Base-by-base conservation (phyloP, 2,888 invertebrate species). In the Ctena decussata region DNA sequence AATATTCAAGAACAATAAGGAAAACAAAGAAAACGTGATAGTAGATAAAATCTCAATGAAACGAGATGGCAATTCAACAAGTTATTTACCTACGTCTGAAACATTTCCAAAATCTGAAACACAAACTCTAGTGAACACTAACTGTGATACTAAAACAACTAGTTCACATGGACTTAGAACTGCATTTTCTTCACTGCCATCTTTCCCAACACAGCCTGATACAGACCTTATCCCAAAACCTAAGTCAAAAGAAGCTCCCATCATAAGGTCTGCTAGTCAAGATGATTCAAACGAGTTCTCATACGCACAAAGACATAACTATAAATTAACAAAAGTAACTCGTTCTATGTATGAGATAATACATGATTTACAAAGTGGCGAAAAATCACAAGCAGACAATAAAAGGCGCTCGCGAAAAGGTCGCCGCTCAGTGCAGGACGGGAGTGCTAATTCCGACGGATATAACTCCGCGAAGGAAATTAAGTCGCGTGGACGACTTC, bases 331-430 rank as follows among this genome's bases (percentile, higher is more conserved):
- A 32, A 92, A 91, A 77, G 92, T 92, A 65, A 91, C 91, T 32
- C 82, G 91, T 35, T 91, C 91, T 53, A 92, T 92, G 92, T 90
- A 90, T 80, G 90, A 91, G 81, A 92, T 92, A 32, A 92, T 92
- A 73, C 89, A 91, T 57, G 92, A 92, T 80, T 84, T 92, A 27
- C 90, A 91, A 84, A 82, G 73, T 72, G 90, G 90, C 30, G 87
- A 90, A 69, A 86, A 86, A n/a, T 78, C 30, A 21, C 53, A 60
- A 27, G 41, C 57, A 27, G 85, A 86, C 24, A 60, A 69, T 12
- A 77, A 77, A 24, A 77, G 79, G 82, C 82, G 88, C 21, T 80
- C 84, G 39, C 77, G 82, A 30, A 88, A 86, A 65, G 86, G 84
- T 57, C 82, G 88, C 15, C 76, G 84, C 39, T 60, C 79, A n/a